Percentiles rank a stretch among this genome's conserved stretches.
Conservation (phyloP, 2,113 vertebrate species). For the Ivindomyrus marchei region DNA sequence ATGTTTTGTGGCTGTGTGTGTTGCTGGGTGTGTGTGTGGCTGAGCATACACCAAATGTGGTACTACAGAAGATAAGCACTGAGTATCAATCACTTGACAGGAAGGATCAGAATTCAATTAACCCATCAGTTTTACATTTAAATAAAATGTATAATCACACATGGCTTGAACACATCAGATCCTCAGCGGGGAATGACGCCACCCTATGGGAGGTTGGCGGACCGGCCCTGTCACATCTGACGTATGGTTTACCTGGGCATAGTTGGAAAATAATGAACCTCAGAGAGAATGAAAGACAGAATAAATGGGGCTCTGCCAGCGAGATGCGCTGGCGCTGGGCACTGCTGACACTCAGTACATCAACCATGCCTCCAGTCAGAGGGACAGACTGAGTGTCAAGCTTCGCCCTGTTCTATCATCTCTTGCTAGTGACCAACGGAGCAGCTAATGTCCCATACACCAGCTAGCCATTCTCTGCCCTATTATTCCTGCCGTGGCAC, state of each 20-base stretch:
- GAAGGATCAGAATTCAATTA: background rate
- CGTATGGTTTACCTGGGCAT: background rate
- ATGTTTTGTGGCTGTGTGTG: background rate
- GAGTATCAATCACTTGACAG: background rate
- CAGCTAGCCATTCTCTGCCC: background rate
- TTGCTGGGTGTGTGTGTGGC: background rate
- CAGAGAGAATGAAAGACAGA: background rate
- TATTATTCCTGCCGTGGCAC: background rate
- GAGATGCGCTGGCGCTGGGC: background rate
- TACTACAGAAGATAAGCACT: slow-evolving; percentile 23
- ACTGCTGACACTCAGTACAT: background rate
- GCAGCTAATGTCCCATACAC: background rate
- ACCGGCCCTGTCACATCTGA: background rate
- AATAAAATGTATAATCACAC: slow-evolving; percentile 31
- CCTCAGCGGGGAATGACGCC: background rate
- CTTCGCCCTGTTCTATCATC: background rate
- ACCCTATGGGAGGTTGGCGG: background rate
- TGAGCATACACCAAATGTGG: background rate
- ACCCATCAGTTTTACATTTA: background rate
- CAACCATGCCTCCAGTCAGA: background rate
- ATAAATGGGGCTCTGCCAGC: background rate
- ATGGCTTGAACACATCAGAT: background rate
- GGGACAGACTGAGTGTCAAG: background rate
- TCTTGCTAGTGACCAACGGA: background rate
- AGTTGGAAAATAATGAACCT: background rate